Percentiles rank a stretch among this genome's conserved stretches.
These are phyloP conservation scores for Pseudomugil tenellus DNA, from an alignment of 2,797 vertebrate genomes.

Conservation along the genomic window DNA sequence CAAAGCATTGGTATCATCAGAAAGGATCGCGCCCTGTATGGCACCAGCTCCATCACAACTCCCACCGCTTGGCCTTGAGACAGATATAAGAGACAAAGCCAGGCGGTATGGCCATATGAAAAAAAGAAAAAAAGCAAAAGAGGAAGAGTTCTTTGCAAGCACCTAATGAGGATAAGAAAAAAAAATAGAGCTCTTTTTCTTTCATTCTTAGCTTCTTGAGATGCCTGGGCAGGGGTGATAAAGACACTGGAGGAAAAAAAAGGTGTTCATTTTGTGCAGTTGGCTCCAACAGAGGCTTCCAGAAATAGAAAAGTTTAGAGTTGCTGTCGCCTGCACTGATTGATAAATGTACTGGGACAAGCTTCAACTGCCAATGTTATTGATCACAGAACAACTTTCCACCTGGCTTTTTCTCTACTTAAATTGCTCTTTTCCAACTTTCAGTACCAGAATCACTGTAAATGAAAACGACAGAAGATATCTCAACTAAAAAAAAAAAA, in stretches of 20 bases:
- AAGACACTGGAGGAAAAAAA: slow-evolving; percentile 42
- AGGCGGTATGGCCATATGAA: slow-evolving; percentile 44
- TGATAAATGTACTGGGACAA: slow-evolving; percentile 38
- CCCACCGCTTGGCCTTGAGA: slow-evolving; percentile 56
- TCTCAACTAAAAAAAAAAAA: not conserved
- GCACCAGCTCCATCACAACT: slow-evolving; percentile 69
- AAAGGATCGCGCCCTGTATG: slow-evolving; percentile 60
- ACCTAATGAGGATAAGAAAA: slow-evolving; percentile 72
- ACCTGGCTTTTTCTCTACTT: not conserved
- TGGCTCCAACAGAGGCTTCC: slow-evolving; percentile 37
- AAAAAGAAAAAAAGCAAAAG: slow-evolving; percentile 6
- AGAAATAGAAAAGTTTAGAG: slow-evolving; percentile 55
- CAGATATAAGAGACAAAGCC: slow-evolving; percentile 72
- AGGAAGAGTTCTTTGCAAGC: slow-evolving; percentile 39
- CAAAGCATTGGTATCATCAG: slow-evolving; percentile 57
- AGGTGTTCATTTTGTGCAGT: slow-evolving; percentile 42
- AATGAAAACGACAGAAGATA: not conserved
- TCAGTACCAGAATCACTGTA: not conserved
- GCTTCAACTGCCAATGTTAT: slow-evolving; percentile 24
- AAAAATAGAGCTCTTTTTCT: slow-evolving; percentile 64
- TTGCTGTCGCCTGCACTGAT: slow-evolving; percentile 31
- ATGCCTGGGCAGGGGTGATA: slow-evolving; percentile 64
- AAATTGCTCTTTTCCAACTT: not conserved
- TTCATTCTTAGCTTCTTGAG: slow-evolving; percentile 52
- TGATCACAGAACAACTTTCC: slow-evolving; percentile 19